Evolutionary conservation across 2,113 vertebrate genomes (phyloP), one percentile per base, ranked within the genome.

Genomic region (Syngnathoides biaculeatus): DNA sequence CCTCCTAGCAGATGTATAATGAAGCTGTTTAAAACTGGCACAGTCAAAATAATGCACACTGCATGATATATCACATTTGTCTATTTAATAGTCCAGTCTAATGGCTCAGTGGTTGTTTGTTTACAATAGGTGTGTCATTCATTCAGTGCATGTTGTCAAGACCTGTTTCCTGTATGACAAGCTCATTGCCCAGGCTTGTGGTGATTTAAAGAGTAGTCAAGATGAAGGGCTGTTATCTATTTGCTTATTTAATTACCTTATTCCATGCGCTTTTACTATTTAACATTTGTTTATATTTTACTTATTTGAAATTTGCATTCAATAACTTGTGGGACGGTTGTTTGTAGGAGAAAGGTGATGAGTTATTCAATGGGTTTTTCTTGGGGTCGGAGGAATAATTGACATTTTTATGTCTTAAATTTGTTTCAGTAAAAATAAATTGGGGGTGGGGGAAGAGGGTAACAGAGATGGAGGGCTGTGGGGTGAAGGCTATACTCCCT

Each of bases 61-160:
- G 20, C 3, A 0, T 7, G 1, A 3, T 42, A 4, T 13, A 45
- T 19, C 22, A 59, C 8, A 5, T 6, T 1, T 24, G 12, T 50
- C 13, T 68, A 22, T 57, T 42, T 55, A 19, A 6, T 26, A 4
- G 8, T 13, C 3, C 45, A 42, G 50, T 35, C 6, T 12, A 40
- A 11, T 26, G 5, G 39, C n/a, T n/a, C 40, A 77, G 67, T 70
- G 71, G 38, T 42, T 24, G 24, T 0, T 40, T 62, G 6, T 35
- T 35, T 43, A 20, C 24, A 12, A 10, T 24, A 67, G 0, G 26
- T 5, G 7, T 42, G n/a, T 58, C 17, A n/a, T 59, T 22, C 12
- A 45, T 39, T 35, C 43, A 26, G 3, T 64, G 17, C 20, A 13
- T 53, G 63, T 20, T 6, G 11, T 43, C 14, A 12, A 12, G 26